Evolutionary conservation across 1,140 invertebrate species (phyloP).

Genomic region (Mya arenaria): DNA sequence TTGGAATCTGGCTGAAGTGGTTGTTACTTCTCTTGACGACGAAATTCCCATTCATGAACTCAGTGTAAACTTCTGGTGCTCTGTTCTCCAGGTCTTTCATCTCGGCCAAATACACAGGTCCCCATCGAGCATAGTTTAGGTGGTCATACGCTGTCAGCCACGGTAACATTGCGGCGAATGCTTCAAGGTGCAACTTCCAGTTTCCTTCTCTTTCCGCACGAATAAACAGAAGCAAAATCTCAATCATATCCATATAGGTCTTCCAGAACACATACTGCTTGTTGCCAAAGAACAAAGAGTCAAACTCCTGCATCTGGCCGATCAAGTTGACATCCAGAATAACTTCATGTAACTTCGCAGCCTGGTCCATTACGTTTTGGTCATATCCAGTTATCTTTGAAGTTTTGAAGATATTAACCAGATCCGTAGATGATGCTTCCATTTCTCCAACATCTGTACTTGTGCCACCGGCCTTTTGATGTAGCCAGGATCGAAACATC

Average conservation of each 20-base stretch:
- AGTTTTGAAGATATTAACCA: no score
- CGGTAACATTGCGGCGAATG: slow-evolving; percentile 35
- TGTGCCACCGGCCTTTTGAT: no score
- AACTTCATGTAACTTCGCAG: no score
- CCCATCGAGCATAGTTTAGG: slow-evolving; percentile 37
- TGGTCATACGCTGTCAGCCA: slow-evolving; percentile 34
- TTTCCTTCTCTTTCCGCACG: slow-evolving; percentile 33
- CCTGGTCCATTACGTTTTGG: no score
- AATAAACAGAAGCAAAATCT: neutral
- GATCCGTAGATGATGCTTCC: no score
- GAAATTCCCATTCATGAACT: slow-evolving; percentile 33
- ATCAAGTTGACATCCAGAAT: no score
- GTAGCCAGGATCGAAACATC: neutral
- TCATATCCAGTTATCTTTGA: no score
- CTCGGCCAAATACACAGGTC: slow-evolving; percentile 37
- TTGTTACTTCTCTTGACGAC: slow-evolving; percentile 42
- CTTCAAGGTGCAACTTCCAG: slow-evolving; percentile 12
- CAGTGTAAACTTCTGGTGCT: slow-evolving; percentile 30
- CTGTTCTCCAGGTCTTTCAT: slow-evolving; percentile 32
- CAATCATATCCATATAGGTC: no score
- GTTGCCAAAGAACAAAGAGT: no score
- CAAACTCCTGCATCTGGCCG: no score
- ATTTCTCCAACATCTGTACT: no score
- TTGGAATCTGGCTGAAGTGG: slow-evolving; percentile 44
- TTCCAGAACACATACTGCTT: no score